These are phyloP conservation scores for Cranoglanis bouderius DNA, from an alignment of 2,113 vertebrate genomes.

Conservation along the genomic window DNA sequence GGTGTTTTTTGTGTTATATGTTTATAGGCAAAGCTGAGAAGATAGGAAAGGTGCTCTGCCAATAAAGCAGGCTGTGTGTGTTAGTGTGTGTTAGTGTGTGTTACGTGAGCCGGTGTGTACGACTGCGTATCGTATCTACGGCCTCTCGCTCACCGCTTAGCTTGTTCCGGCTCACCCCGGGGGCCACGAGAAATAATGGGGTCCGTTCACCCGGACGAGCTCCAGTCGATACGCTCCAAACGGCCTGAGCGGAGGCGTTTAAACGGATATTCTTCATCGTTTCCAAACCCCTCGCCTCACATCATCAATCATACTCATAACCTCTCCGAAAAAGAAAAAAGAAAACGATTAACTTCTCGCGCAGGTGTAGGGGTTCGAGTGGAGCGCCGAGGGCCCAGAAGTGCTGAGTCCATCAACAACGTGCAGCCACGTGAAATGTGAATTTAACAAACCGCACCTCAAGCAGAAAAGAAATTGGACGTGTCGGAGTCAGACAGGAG, in stretches of 20 bases:
- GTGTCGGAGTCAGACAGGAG: neutral
- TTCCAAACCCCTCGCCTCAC: neutral
- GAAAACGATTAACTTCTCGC: neutral
- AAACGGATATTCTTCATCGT: slow-evolving; percentile 17
- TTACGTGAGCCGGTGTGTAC: neutral
- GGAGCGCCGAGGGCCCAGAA: neutral
- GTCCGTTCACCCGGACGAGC: neutral
- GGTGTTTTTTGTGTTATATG: too few relatives aligned
- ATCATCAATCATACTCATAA: slow-evolving; percentile 29
- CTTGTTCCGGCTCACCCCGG: neutral
- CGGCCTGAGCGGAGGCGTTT: neutral
- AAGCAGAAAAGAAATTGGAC: slow-evolving; percentile 32
- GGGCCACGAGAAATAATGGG: neutral
- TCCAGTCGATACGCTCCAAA: neutral
- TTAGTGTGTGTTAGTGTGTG: neutral
- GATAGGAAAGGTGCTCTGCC: neutral
- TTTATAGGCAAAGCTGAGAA: neutral
- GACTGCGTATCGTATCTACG: slow-evolving; percentile 9
- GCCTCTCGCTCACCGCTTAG: neutral
- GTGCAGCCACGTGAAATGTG: neutral
- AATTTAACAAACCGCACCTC: slow-evolving; percentile 33
- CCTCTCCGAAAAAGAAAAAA: neutral
- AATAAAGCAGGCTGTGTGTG: neutral
- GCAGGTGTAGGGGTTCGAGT: neutral
- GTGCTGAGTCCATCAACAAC: slow-evolving; percentile 2